phyloP scores from a whole-genome alignment of 1,140 invertebrate genomes.

The Ericerus pela region DNA sequence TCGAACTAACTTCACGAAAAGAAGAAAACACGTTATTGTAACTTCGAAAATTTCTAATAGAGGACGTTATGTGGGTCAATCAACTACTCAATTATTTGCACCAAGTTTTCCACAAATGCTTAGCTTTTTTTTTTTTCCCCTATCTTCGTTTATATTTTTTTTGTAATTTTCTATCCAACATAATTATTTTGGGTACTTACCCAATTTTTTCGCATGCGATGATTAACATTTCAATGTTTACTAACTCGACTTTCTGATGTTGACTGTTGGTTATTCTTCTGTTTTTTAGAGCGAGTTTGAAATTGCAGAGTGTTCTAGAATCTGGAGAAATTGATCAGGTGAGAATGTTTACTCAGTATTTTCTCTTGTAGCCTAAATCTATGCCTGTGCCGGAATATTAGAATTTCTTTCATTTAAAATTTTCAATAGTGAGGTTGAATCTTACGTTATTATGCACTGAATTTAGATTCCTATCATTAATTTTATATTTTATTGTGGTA shows the following conservation, averaged over 20 bases:
- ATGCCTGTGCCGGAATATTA: background rate
- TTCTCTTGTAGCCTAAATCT: conserved; percentile 6
- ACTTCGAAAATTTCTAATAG: too few species aligned
- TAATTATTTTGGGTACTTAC: background rate
- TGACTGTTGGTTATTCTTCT: conserved; percentile 14
- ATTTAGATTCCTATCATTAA: too few species aligned
- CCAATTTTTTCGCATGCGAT: background rate
- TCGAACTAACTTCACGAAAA: too few species aligned
- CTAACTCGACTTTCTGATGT: background rate
- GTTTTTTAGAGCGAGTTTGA: conserved; percentile 42
- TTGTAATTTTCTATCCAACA: background rate
- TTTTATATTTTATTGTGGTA: too few species aligned
- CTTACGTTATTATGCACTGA: too few species aligned
- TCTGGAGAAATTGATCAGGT: conserved; percentile 52
- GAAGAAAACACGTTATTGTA: too few species aligned
- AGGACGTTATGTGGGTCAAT: too few species aligned
- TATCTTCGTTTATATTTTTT: conserved; percentile 13
- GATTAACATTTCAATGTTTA: background rate
- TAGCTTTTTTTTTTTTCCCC: too few species aligned
- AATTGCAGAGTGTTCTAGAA: conserved; percentile 47
- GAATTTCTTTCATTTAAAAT: conserved; percentile 5
- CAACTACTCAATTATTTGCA: too few species aligned
- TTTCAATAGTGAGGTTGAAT: too few species aligned
- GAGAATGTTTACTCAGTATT: conserved; percentile 27
- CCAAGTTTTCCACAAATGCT: too few species aligned